Evolutionary conservation across 2,888 invertebrate genomes (phyloP), one percentile per base, ranked within the genome.

Genomic region (Philhelius pedissequus): DNA sequence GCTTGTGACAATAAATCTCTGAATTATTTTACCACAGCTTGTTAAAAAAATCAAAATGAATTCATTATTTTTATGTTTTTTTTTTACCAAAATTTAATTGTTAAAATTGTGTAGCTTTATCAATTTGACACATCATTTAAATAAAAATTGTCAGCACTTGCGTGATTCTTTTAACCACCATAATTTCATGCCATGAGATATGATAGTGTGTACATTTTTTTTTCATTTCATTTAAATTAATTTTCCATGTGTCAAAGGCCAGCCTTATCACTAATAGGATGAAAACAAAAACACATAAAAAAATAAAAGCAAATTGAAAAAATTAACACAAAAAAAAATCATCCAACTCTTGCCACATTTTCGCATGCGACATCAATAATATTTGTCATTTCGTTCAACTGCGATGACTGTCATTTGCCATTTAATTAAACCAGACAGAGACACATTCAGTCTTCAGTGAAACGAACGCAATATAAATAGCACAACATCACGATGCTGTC

Each of bases 381-480:
- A 54, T 62, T 62, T 62, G 52, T 38, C 43, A 70, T 60, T 62
- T 62, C 22, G 27, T 30, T 66, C 60, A 40, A 66, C 58, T 60
- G 15, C 30, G 27, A 43, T 43, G 56, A 69, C 50, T 81, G 75
- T 68, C 76, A 71, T 76, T 82, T 71, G 52, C 58, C 66, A 82
- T 76, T 82, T 76, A 76, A 82, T 82, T 76, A 82, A 82, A 76
- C 30, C 71, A 70, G 58, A 82, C 71, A 56, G 6, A 56, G 32
- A 20, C 56, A 60, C 71, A 71, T 60, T 62, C 58, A 58, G 56
- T 56, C 66, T 60, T 62, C 58, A 58, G 56, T 56, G 25, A 68
- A 62, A 60, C 69, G 74, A 80, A 69, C 52, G 62, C 45, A 70
- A 58, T 58, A 58, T 38, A 38, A 22, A 40, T 22, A 62, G 45